These are phyloP conservation scores for Melanostoma scalare DNA, from an alignment of 2,888 invertebrate species.

Conservation along the genomic window DNA sequence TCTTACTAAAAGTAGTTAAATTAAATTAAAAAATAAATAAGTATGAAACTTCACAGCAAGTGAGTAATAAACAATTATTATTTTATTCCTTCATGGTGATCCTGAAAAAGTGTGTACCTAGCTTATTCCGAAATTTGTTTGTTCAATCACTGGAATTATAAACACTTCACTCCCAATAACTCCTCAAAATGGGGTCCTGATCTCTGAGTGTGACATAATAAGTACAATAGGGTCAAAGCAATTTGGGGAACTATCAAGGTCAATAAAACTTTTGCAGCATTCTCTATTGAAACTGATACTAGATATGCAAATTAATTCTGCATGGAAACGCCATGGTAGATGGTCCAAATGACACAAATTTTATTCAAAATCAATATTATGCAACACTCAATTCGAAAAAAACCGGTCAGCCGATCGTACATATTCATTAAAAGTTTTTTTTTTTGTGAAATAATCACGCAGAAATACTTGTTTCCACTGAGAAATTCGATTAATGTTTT, in stretches of 20 bases:
- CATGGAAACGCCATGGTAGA: slow-evolving; percentile 55
- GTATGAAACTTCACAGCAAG: slow-evolving; percentile 67
- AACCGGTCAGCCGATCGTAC: slow-evolving; percentile 59
- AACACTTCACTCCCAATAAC: slow-evolving; percentile 2
- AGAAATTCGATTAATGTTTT: slow-evolving; percentile 49
- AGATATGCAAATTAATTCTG: slow-evolving; percentile 66
- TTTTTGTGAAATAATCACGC: slow-evolving; percentile 60
- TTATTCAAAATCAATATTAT: slow-evolving; percentile 64
- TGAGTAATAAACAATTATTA: slow-evolving; percentile 51
- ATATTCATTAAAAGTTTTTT: slow-evolving; percentile 32
- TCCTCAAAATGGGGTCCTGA: no score
- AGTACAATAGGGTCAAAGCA: not conserved
- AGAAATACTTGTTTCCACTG: slow-evolving; percentile 58
- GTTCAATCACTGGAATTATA: slow-evolving; percentile 23
- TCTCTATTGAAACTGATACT: slow-evolving; percentile 58
- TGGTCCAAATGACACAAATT: slow-evolving; percentile 59
- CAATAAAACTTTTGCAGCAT: slow-evolving; percentile 54
- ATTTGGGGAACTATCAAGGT: slow-evolving; percentile 58
- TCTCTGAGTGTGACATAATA: no score
- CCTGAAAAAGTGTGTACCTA: slow-evolving; percentile 15
- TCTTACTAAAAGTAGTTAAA: slow-evolving; percentile 14
- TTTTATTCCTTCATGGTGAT: slow-evolving; percentile 3
- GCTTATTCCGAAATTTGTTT: slow-evolving; percentile 17
- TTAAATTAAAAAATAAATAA: slow-evolving; percentile 30
- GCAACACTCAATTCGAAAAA: slow-evolving; percentile 61